Evolutionary conservation across 92 coral and sea anemone genomes (phyloP).

Genomic region (Virgularia gustaviana): DNA sequence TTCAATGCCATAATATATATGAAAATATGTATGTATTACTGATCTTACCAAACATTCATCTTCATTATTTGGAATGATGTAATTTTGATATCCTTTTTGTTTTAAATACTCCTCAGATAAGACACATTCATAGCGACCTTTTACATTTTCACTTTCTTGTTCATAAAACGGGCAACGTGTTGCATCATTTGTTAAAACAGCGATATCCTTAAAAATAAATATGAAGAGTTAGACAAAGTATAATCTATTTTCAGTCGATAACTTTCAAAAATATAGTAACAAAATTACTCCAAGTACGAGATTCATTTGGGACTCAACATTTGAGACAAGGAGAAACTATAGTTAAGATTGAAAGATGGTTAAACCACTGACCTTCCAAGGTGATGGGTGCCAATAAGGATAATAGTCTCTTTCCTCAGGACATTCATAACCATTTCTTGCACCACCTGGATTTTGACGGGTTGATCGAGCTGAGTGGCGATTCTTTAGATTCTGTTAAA

Average conservation of each 20-base stretch:
- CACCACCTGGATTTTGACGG: slow-evolving; percentile 89
- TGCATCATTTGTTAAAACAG: slow-evolving; percentile 76
- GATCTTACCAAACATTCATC: slow-evolving; percentile 71
- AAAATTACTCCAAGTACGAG: no score
- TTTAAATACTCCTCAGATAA: slow-evolving; percentile 63
- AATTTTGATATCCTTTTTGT: slow-evolving; percentile 63
- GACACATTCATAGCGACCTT: slow-evolving; percentile 82
- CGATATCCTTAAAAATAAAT: slow-evolving; percentile 87
- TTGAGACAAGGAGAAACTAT: no score
- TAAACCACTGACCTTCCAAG: slow-evolving; percentile 72
- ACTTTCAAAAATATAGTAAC: no score
- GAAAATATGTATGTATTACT: neutral
- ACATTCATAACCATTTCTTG: slow-evolving; percentile 86
- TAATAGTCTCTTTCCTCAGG: slow-evolving; percentile 90
- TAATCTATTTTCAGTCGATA: no score
- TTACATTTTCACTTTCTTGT: slow-evolving; percentile 86
- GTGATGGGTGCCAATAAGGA: slow-evolving; percentile 97
- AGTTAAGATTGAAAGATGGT: neutral
- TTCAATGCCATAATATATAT: no score
- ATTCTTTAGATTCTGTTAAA: slow-evolving; percentile 58
- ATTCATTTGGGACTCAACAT: no score
- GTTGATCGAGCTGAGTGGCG: slow-evolving; percentile 64
- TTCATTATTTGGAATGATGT: slow-evolving; percentile 68
- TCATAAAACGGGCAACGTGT: slow-evolving; percentile 76
- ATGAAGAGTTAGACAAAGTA: neutral